Percentiles rank a stretch among this genome's conserved stretches.
phyloP scores from a whole-genome alignment of 2,797 vertebrate genomes.

The Clamator glandarius region DNA sequence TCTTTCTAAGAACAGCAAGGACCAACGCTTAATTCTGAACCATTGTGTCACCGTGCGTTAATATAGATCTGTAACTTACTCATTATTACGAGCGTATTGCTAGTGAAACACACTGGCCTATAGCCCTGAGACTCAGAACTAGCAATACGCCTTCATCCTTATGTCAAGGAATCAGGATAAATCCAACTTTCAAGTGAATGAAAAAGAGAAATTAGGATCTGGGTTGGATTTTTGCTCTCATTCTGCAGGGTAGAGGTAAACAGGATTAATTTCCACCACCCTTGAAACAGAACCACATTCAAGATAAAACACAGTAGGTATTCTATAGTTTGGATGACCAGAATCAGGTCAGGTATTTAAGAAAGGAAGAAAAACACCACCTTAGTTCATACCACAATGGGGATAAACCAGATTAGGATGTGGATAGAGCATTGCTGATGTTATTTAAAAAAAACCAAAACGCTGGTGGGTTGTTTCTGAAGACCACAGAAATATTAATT shows the following conservation, averaged over 20 bases:
- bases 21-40: background rate
- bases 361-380: background rate
- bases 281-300: background rate
- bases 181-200: background rate
- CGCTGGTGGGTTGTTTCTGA: background rate
- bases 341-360: background rate
- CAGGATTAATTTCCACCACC: background rate
- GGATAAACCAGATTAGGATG: background rate
- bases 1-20: background rate
- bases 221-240: background rate
- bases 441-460: background rate
- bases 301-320: background rate
- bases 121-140: background rate
- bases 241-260: background rate
- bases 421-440: background rate
- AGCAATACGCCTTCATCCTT: background rate
- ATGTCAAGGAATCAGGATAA: background rate
- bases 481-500: background rate
- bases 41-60: rapidly evolving
- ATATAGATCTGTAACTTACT: background rate
- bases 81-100: background rate
- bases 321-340: background rate
- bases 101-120: background rate
- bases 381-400: background rate
- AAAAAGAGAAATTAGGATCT: background rate